Percentiles rank a stretch among this genome's conserved stretches.
Evolutionary conservation across 1,140 invertebrate species (phyloP).

Genomic region (Atta cephalotes): DNA sequence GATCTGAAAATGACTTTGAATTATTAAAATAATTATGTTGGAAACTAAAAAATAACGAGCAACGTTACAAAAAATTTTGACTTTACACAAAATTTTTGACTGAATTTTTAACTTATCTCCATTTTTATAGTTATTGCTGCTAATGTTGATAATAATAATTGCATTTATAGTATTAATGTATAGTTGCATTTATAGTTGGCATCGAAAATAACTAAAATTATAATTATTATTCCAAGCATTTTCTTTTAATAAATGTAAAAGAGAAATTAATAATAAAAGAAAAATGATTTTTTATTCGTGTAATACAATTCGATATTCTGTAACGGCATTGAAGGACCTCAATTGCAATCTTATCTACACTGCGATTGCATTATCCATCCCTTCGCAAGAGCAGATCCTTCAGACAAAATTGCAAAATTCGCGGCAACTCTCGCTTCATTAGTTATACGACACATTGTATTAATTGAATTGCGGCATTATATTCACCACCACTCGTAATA

Average conservation of each 20-base stretch:
- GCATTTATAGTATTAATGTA: too few relatives aligned
- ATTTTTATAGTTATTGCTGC: too few relatives aligned
- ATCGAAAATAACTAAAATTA: too few relatives aligned
- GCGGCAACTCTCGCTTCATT: constrained; percentile 16
- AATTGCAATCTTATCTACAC: neutral
- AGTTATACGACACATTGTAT: constrained; percentile 33
- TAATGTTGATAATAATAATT: too few relatives aligned
- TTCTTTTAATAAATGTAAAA: neutral
- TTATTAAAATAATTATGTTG: too few relatives aligned
- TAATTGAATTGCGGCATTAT: constrained; percentile 30
- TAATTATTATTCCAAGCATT: too few relatives aligned
- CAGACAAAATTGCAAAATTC: constrained; percentile 43
- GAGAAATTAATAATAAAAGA: constrained; percentile 10
- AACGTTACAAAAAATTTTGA: too few relatives aligned
- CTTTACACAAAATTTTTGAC: too few relatives aligned
- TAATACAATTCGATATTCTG: neutral
- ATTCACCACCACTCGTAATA: constrained; percentile 41
- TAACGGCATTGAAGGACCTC: neutral
- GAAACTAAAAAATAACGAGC: too few relatives aligned
- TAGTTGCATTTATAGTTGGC: too few relatives aligned
- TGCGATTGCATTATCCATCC: neutral
- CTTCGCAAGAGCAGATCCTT: neutral
- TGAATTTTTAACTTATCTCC: too few relatives aligned
- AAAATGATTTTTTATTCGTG: neutral
- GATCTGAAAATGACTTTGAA: too few relatives aligned